A percentile compares a stretch with the other conserved stretches of the same genome.
These are phyloP conservation scores for Rhineura floridana DNA, from an alignment of 2,113 vertebrate genomes.

Conservation along the genomic window DNA sequence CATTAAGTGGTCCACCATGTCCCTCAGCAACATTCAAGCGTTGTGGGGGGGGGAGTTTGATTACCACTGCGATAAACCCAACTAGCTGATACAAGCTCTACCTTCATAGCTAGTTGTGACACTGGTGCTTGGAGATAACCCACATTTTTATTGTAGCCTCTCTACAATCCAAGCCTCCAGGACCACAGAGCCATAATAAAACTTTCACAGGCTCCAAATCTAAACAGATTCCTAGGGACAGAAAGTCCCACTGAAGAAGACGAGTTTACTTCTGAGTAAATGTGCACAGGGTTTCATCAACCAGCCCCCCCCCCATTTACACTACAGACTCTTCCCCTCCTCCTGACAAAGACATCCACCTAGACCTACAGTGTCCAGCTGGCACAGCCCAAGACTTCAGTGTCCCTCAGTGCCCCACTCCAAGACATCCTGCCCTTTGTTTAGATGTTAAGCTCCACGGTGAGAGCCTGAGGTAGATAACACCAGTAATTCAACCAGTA, in stretches of 20 bases:
- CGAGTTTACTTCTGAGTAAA: neutral
- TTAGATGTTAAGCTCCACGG: neutral
- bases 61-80: too few relatives aligned
- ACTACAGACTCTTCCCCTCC: neutral
- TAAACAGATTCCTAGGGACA: neutral
- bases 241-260: neutral
- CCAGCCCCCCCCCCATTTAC: neutral
- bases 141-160: neutral
- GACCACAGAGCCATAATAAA: neutral
- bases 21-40: too few relatives aligned
- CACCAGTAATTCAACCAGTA: neutral
- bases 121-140: neutral
- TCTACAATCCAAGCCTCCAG: neutral
- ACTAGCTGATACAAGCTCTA: neutral
- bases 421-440: neutral
- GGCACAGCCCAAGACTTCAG: neutral
- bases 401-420: neutral
- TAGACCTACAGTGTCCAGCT: neutral
- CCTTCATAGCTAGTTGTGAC: neutral
- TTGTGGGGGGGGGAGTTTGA: too few relatives aligned
- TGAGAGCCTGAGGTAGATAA: neutral
- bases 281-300: neutral
- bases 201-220: neutral
- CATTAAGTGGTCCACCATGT: too few relatives aligned
- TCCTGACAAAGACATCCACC: neutral